A percentile compares a stretch with the other conserved stretches of the same genome.
Conservation (phyloP, 2,797 vertebrate species). For the Pseudochirops corinnae region DNA sequence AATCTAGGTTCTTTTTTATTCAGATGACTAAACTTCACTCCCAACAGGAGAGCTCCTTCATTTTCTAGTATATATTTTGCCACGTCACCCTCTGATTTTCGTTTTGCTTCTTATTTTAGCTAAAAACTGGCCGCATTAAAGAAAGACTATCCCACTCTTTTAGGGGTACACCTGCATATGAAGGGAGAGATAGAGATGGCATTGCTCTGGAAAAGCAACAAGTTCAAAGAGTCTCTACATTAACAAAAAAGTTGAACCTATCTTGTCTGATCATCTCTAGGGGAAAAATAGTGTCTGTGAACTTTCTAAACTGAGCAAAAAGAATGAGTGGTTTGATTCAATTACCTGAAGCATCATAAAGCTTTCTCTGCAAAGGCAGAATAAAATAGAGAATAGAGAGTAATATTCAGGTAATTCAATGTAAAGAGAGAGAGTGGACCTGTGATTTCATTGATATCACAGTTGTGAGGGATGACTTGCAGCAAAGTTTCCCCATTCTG, state of each 20-base stretch:
- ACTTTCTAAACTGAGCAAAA: neutral
- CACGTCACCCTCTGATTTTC: neutral
- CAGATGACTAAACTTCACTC: neutral
- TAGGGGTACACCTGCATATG: neutral
- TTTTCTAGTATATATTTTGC: neutral
- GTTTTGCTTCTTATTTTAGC: neutral
- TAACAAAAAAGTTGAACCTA: neutral
- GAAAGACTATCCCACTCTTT: neutral
- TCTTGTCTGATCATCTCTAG: neutral
- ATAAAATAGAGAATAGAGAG: neutral
- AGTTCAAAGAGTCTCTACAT: neutral
- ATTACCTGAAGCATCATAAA: neutral
- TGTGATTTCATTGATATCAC: neutral
- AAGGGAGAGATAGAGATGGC: neutral
- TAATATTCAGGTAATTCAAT: neutral
- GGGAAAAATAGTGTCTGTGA: neutral
- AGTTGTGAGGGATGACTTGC: neutral
- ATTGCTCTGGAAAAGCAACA: neutral
- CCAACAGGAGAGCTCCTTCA: neutral
- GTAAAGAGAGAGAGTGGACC: neutral
- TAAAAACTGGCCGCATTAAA: neutral
- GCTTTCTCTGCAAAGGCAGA: neutral
- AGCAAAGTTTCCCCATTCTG: too few relatives aligned
- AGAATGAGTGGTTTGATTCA: neutral
- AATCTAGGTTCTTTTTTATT: neutral